Evolutionary conservation across 2,113 vertebrate genomes (phyloP), one percentile per base, ranked within the genome.

Genomic region (Genyomyrus donnyi): DNA sequence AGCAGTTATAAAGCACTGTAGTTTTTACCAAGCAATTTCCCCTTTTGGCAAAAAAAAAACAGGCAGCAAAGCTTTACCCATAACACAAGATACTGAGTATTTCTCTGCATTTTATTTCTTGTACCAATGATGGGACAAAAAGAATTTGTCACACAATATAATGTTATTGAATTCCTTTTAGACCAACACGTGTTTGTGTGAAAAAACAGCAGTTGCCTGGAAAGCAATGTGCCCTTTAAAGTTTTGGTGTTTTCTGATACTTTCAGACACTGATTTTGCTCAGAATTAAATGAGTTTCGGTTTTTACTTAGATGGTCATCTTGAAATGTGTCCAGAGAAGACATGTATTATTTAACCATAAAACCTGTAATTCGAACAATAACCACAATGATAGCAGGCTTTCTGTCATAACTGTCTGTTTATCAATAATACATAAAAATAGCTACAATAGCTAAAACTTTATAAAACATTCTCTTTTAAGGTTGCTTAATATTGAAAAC

Each of bases 1-100:
- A 87, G n/a, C 48, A 87, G 85, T 87, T 53, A 56, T 87, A 53
- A 53, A 87, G n/a, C 50, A n/a, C 85, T 87, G 85, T 87, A 87
- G n/a, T 52, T 87, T 87, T 87, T 49, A 49, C 48, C 48, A 86
- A 50, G 42, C 48, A 86, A 49, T 86, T 49, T 86, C 49, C 46
- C 8, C 21, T 27, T 50, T 83, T 50, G 10, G 49, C 85, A 21
- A 87, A 52, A 83, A 39, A 39, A 17, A 85, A 56, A 56, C 5
- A 56, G 83, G 15, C 27, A 3, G 6, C 31, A 19, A 35, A 31
- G 42, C 46, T 17, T 52, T 87, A 19, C 35, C n/a, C 11, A 52
- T 53, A 53, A 35, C n/a, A 53, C 3, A n/a, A 48, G 52, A 58
- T 45, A 45, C 39, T 66, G 49, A 39, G 87, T 62, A n/a, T 88